Evolutionary conservation across 2,888 invertebrate genomes (phyloP), one percentile per base, ranked within the genome.

Genomic region (Cephus pygmeus): DNA sequence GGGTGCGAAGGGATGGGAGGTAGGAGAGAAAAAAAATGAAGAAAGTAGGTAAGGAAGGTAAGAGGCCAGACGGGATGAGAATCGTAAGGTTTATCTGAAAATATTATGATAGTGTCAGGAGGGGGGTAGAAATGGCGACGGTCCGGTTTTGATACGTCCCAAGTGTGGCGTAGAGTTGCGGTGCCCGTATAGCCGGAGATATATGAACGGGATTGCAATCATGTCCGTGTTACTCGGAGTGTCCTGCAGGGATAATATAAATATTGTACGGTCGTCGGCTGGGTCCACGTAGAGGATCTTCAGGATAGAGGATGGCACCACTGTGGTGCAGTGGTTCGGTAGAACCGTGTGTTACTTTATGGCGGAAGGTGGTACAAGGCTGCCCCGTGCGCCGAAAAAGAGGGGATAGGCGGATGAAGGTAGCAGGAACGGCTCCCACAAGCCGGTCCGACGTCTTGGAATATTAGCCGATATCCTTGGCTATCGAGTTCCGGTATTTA

Each of bases 141-240:
- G 85, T 86, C 77, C 85, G 83, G 83, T 89, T 90, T 89, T 90
- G 88, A 90, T 90, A 89, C 86, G 89, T 90, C 90, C 90, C 90
- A 81, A 87, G 90, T 81, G 90, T 89, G 81, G 87, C 86, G 87
- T 90, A 88, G 87, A 78, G 82, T 81, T 82, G 83, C 81, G 76
- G 78, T 84, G 84, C 82, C 86, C 87, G 85, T 90, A 90, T 87
- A 89, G 81, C 85, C 84, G 77, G 85, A 87, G 89, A 90, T 90
- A 89, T 90, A 90, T 87, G 90, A 89, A 88, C 88, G 87, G 90
- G 89, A 90, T 90, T 88, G 90, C 90, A 91, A 91, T 91, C 90
- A 89, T 89, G 89, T 87, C 88, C 88, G 85, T 87, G 89, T 88
- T 89, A 87, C 88, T 83, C 86, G 85, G 78, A 88, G 89, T 88